phyloP scores from a whole-genome alignment of 1,140 invertebrate genomes.

The Drosophila tristis region DNA sequence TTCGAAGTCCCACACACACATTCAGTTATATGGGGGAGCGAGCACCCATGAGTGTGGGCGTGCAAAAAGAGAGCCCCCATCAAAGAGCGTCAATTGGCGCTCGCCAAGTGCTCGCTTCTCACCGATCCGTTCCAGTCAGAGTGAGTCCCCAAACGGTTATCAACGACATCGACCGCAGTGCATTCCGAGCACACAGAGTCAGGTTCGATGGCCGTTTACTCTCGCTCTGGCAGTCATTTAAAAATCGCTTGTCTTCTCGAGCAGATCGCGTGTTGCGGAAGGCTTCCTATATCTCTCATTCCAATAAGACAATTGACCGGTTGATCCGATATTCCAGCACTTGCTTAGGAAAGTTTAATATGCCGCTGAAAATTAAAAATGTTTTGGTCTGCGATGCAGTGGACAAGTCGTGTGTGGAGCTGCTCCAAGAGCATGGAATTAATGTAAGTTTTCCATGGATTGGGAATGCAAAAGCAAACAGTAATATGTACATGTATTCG shows the following conservation, averaged over 20 bases:
- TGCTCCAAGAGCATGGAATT: constrained; percentile 91
- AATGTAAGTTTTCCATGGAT: constrained; percentile 85
- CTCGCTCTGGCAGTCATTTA: constrained; percentile 48
- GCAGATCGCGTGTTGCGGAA: constrained; percentile 37
- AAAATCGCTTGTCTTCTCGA: constrained; percentile 33
- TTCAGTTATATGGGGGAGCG: not conserved
- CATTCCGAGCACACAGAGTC: constrained; percentile 19
- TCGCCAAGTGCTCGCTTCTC: not conserved
- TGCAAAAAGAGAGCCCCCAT: not conserved
- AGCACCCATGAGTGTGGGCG: not conserved
- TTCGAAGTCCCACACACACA: constrained; percentile 30
- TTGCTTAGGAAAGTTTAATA: constrained; percentile 37
- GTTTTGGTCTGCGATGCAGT: constrained; percentile 97
- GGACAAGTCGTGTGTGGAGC: constrained; percentile 92
- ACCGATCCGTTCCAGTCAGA: constrained; percentile 1
- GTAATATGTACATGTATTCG: not conserved
- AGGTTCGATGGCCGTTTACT: constrained; percentile 48
- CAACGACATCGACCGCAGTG: constrained; percentile 16
- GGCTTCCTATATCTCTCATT: constrained; percentile 2
- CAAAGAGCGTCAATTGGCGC: constrained; percentile 4
- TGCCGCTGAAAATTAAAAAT: constrained; percentile 86
- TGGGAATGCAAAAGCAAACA: not conserved
- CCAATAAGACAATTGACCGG: constrained; percentile 2
- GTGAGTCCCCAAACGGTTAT: constrained; percentile 4
- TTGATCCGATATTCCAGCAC: not conserved